Evolutionary conservation across 2,888 invertebrate species (phyloP).

Genomic region (Silvanus unidentatus): DNA sequence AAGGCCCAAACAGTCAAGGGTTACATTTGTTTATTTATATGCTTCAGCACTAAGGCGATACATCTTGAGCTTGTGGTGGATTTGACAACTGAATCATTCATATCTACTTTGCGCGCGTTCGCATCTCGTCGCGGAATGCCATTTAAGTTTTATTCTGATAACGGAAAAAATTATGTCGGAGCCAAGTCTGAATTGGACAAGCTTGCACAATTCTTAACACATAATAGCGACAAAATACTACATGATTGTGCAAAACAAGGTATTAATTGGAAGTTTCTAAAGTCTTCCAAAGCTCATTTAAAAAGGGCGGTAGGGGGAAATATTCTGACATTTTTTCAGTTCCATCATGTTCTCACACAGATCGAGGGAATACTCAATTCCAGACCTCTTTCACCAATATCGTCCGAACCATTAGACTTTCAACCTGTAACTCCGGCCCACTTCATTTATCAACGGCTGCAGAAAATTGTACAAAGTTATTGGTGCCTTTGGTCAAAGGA

Average conservation of each 20-base stretch:
- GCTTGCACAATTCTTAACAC: not conserved
- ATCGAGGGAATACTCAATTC: too few relatives aligned
- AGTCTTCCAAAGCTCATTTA: too few relatives aligned
- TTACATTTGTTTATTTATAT: conserved; percentile 10
- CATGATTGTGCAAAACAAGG: not conserved
- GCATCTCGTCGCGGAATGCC: conserved; percentile 6
- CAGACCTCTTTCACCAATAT: too few relatives aligned
- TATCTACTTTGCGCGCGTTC: conserved; percentile 8
- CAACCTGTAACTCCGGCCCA: too few relatives aligned
- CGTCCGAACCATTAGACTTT: too few relatives aligned
- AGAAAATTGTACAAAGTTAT: too few relatives aligned
- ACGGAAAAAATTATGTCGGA: conserved; percentile 13
- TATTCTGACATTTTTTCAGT: too few relatives aligned
- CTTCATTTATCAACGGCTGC: too few relatives aligned
- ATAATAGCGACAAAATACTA: not conserved
- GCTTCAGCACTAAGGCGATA: conserved; percentile 9
- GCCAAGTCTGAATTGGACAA: not conserved
- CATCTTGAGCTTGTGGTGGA: conserved; percentile 10
- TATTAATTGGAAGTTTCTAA: not conserved
- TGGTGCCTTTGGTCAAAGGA: too few relatives aligned
- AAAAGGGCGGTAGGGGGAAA: too few relatives aligned
- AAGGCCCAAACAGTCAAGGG: conserved; percentile 5
- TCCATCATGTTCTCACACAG: too few relatives aligned
- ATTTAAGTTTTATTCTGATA: conserved; percentile 3
- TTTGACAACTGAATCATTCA: conserved; percentile 7